Base-by-base conservation (phyloP, 2,888 invertebrate species). In the Pheosia tremula region DNA sequence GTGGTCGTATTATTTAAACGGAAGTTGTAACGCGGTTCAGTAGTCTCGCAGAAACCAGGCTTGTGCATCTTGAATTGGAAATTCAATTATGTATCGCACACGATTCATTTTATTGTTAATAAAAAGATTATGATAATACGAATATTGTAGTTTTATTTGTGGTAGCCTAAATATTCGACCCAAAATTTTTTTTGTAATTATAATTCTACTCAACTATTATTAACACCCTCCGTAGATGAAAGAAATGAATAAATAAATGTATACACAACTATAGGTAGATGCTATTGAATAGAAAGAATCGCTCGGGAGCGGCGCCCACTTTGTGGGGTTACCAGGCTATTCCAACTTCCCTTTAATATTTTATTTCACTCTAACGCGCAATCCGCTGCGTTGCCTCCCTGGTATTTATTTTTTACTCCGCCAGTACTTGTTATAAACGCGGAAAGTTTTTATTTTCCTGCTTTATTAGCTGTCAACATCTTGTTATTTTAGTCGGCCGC, bases 91-190 rank as follows among this genome's bases (percentile, higher is more conserved):
- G 89, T 92, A 90, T 88, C 82, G 90, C 91, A 92, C 91, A 88
- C 78, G 88, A 89, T 91, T 93, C 83, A 90, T 92, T 93, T 93
- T 87, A 92, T 93, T 93, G 93, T 93, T 93, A 93, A 89, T 93
- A 92, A 92, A 93, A 93, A 90, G 88, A 93, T 89, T 89, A 92
- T 85, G 78, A 90, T 90, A 85, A 89, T 85, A 85, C 65, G 68
- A 79, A 67, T 52, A n/a, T 11, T 69, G 75, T 59, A 71, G 24
- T 84, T 83, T 84, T 75, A 77, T 82, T 83, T 74, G 10, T 3
- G 7, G 0, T 39, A 39, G 39, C 7, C 39, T 39, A 7, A 39
- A 6, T 39, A 39, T 39, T 39, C 24, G 24, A 24, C 24, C 24
- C 24, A 24, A 24, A n/a, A n/a, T n/a, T n/a, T n/a, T n/a, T n/a